Percentiles rank a stretch among this genome's conserved stretches.
phyloP scores from a whole-genome alignment of 2,113 vertebrate genomes.

The Podarcis cretensis region DNA sequence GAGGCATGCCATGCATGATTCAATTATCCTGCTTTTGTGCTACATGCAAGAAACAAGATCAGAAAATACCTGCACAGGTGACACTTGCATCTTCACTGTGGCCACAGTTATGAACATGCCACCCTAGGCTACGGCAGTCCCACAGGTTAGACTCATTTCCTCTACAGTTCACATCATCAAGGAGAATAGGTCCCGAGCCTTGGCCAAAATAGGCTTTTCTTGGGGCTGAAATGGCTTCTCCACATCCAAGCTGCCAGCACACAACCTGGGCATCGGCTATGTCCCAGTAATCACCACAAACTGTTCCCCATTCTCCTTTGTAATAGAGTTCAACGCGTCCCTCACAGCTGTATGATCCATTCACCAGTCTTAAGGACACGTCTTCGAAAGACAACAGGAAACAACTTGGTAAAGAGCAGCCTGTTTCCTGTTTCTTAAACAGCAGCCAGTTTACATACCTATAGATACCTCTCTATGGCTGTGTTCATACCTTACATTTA shows the following conservation, averaged over 20 bases:
- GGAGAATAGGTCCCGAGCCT: slow-evolving; percentile 1
- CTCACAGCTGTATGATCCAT: slow-evolving; percentile 7
- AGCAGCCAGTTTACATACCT: neutral
- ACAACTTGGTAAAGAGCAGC: neutral
- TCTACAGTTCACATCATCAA: slow-evolving; percentile 5
- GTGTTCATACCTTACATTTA: too few relatives aligned
- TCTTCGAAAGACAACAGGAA: slow-evolving; percentile 2
- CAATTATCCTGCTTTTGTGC: neutral
- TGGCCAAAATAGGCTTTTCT: slow-evolving; percentile 19
- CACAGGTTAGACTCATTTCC: slow-evolving; percentile 9
- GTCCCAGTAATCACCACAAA: slow-evolving; percentile 23
- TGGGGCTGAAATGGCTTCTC: slow-evolving; percentile 13
- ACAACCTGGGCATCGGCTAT: neutral
- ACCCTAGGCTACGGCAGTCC: neutral
- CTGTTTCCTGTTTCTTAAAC: neutral
- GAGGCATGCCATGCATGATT: neutral
- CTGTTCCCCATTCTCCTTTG: slow-evolving; percentile 4
- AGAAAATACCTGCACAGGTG: neutral
- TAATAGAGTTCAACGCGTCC: slow-evolving; percentile 14
- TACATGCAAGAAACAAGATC: neutral
- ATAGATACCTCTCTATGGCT: too few relatives aligned
- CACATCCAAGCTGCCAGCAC: slow-evolving; percentile 7
- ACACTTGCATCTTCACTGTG: neutral
- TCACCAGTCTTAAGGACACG: slow-evolving; percentile 14
- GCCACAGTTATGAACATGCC: neutral